Percentiles rank a stretch among this genome's conserved stretches.
phyloP scores from a whole-genome alignment of 2,797 vertebrate species.

The Lophius americanus region DNA sequence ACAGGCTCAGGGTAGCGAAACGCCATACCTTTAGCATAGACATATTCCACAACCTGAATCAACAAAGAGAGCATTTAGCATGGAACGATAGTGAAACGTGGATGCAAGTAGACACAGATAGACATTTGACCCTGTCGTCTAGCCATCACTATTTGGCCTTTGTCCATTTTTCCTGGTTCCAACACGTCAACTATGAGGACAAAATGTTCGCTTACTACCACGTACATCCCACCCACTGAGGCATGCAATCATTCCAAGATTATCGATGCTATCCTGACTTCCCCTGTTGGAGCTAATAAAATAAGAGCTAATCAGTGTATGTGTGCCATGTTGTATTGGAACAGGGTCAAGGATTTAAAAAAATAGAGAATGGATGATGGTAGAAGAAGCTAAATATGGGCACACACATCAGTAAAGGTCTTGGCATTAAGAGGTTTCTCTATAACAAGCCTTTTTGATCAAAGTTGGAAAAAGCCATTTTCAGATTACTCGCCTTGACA shows the following conservation, averaged over 20 bases:
- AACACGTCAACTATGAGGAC: too few species aligned
- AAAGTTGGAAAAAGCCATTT: background rate
- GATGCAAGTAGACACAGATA: background rate
- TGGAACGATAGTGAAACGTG: background rate
- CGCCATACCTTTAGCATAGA: slow-evolving; percentile 94
- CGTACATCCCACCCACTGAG: too few species aligned
- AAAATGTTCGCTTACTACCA: too few species aligned
- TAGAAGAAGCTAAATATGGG: slow-evolving; percentile 1
- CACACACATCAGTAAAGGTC: background rate
- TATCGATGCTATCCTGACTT: too few species aligned
- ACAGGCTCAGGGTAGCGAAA: slow-evolving; percentile 94
- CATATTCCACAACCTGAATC: slow-evolving; percentile 88
- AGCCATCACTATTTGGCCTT: too few species aligned
- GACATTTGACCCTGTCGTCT: background rate
- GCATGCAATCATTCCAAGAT: too few species aligned
- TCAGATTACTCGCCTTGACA: slow-evolving; percentile 84
- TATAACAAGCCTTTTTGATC: background rate
- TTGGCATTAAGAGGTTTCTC: background rate
- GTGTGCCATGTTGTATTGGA: background rate
- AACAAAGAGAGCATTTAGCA: slow-evolving; percentile 15
- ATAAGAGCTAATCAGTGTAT: too few species aligned
- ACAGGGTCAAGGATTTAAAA: background rate
- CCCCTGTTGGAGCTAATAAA: too few species aligned
- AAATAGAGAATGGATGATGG: background rate
- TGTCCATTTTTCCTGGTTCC: too few species aligned